phyloP scores from a whole-genome alignment of 2,888 invertebrate species.

The Thymelicus sylvestris region DNA sequence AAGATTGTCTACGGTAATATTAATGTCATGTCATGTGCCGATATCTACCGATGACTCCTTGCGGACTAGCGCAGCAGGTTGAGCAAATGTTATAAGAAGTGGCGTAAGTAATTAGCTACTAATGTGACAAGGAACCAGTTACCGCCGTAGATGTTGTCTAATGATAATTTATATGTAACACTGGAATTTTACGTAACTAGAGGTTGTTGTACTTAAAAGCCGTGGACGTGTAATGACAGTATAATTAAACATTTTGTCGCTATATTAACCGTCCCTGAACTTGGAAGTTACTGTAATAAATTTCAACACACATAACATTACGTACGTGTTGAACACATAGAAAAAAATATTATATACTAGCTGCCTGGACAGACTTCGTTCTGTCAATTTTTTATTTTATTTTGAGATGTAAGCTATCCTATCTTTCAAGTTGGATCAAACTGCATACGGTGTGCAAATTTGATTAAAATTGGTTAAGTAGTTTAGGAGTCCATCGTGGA shows the following conservation, averaged over 20 bases:
- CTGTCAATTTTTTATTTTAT: too few species aligned
- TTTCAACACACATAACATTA: background rate
- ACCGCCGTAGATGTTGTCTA: conserved; percentile 21
- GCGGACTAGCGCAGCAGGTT: conserved; percentile 37
- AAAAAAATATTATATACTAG: too few species aligned
- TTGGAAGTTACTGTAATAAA: background rate
- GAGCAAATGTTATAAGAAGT: conserved; percentile 42
- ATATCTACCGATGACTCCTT: conserved; percentile 54
- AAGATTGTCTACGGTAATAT: conserved; percentile 68
- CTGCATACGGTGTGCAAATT: too few species aligned
- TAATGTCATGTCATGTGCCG: conserved; percentile 62
- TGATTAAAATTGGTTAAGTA: too few species aligned
- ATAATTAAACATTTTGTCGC: conserved; percentile 2
- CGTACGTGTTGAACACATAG: too few species aligned
- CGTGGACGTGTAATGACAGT: conserved; percentile 13
- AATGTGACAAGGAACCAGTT: conserved; percentile 43
- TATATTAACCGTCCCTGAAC: background rate
- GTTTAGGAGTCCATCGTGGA: too few species aligned
- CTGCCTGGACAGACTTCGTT: too few species aligned
- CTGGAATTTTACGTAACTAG: conserved; percentile 31
- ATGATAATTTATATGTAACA: conserved; percentile 35
- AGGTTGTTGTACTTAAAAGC: conserved; percentile 34
- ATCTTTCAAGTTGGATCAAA: too few species aligned
- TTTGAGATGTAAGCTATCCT: too few species aligned
- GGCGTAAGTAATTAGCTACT: conserved; percentile 44